phyloP scores from a whole-genome alignment of 2,113 vertebrate species.

The Psettodes erumei region DNA sequence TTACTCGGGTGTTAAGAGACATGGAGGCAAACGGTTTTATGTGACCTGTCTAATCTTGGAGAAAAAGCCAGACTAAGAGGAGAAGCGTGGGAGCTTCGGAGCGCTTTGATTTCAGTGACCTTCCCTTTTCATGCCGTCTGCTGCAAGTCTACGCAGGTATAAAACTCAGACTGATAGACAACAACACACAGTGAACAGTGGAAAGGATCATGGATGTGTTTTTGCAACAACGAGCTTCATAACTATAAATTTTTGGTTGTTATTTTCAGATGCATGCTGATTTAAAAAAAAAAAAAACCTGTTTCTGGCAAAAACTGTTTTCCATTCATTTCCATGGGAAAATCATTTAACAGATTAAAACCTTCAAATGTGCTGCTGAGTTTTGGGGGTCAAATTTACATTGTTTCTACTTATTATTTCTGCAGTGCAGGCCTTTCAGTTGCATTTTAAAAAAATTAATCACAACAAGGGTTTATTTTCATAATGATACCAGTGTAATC shows the following conservation, averaged over 20 bases:
- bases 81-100: slow-evolving; percentile 63
- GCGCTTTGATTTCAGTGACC: slow-evolving; percentile 68
- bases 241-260: not conserved
- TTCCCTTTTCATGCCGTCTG: slow-evolving; percentile 58
- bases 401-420: not conserved
- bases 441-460: not conserved
- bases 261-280: not conserved
- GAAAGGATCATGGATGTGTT: not conserved
- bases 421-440: not conserved
- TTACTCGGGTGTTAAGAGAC: slow-evolving; percentile 44
- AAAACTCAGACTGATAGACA: slow-evolving; percentile 23
- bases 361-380: too few species aligned
- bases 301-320: not conserved
- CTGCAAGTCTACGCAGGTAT: slow-evolving; percentile 56
- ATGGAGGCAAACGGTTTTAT: slow-evolving; percentile 54
- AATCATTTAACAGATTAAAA: not conserved
- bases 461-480: not conserved
- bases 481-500: not conserved
- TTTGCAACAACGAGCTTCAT: not conserved
- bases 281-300: too few species aligned
- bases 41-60: slow-evolving; percentile 64
- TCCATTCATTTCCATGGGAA: not conserved
- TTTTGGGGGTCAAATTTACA: too few species aligned
- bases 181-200: not conserved
- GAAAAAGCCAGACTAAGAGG: slow-evolving; percentile 39